Percentiles rank a stretch among this genome's conserved stretches.
phyloP scores from a whole-genome alignment of 2,113 vertebrate genomes.

The Murina feae region DNA sequence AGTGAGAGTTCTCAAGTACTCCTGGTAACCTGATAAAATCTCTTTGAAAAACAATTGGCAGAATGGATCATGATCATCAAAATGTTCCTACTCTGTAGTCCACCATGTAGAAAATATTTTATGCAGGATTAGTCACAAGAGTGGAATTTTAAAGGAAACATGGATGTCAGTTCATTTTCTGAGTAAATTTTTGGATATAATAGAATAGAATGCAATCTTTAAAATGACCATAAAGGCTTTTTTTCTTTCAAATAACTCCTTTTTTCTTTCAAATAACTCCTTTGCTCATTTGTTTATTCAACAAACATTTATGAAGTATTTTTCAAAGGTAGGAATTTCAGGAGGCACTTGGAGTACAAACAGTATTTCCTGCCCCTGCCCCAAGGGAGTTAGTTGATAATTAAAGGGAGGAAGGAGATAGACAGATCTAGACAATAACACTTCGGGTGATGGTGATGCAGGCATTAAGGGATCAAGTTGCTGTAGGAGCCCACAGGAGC shows the following conservation, averaged over 20 bases:
- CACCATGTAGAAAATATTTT: neutral
- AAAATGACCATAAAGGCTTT: neutral
- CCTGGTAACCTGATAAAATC: neutral
- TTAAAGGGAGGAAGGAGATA: neutral
- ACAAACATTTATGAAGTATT: neutral
- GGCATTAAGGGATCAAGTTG: fast-evolving
- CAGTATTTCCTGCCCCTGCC: too few relatives aligned
- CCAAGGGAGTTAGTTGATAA: neutral
- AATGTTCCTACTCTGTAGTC: neutral
- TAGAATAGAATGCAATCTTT: neutral
- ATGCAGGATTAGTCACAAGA: neutral
- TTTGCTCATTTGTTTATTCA: neutral
- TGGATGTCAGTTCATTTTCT: neutral
- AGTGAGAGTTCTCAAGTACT: neutral
- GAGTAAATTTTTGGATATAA: neutral
- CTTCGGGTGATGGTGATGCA: too few relatives aligned
- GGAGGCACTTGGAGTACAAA: neutral
- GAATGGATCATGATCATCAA: neutral
- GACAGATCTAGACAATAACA: neutral
- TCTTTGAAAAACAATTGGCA: neutral
- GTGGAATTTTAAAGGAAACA: conserved; percentile 17
- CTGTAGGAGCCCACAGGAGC: fast-evolving
- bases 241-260: neutral
- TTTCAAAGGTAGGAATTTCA: neutral
- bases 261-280: neutral